Conservation (phyloP, 2,113 vertebrate genomes). For the Psilopogon haemacephalus region DNA sequence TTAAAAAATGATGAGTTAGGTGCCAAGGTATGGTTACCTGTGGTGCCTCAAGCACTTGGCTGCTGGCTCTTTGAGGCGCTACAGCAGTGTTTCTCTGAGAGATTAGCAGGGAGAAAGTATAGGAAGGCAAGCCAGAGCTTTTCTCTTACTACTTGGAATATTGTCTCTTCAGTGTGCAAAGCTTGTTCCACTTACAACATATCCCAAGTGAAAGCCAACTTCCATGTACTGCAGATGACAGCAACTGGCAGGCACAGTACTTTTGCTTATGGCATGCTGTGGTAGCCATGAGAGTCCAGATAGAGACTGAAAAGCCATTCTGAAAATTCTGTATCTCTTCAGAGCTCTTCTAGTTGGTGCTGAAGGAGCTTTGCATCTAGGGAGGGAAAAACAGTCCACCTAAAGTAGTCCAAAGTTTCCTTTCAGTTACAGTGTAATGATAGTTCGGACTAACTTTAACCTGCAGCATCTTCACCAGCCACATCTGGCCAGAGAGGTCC, state of each 20-base stretch:
- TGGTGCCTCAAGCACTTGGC: neutral
- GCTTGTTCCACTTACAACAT: rapidly evolving
- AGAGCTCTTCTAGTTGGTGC: neutral
- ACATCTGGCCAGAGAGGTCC: neutral
- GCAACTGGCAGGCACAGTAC: rapidly evolving
- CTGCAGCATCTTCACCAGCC: neutral
- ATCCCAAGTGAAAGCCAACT: neutral
- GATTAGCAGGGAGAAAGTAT: neutral
- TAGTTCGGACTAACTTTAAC: neutral
- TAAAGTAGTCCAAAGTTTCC: neutral
- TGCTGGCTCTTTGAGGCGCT: neutral
- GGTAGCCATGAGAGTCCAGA: neutral
- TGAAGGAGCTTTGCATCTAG: neutral
- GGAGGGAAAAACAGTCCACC: neutral
- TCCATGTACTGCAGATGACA: neutral
- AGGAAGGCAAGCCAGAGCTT: neutral
- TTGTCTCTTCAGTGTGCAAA: neutral
- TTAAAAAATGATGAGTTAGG: neutral
- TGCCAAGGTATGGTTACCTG: neutral
- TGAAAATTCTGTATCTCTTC: neutral
- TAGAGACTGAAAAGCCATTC: neutral
- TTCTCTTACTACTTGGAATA: neutral
- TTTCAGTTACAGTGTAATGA: neutral
- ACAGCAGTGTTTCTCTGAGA: neutral
- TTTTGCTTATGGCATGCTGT: neutral